Conservation (phyloP, 2,888 invertebrate species). For the Galeopsomyia nigrocyanea region DNA sequence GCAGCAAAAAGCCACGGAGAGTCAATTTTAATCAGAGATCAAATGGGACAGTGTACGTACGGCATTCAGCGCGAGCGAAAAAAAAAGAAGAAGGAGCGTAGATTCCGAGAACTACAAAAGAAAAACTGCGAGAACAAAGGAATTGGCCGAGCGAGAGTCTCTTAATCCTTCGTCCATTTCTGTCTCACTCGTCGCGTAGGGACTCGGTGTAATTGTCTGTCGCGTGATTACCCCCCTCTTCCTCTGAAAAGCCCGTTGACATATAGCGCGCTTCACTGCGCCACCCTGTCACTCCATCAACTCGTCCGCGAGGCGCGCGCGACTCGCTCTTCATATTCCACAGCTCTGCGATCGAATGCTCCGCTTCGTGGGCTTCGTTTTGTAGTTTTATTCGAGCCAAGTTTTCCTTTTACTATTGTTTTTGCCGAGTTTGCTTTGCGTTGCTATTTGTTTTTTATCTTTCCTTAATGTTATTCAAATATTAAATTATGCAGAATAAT, state of each 20-base stretch:
- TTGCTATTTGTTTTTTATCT: no score
- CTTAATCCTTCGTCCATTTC: constrained; percentile 58
- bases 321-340: constrained; percentile 34
- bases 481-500: no score
- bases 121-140: constrained; percentile 57
- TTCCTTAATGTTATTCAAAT: no score
- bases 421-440: no score
- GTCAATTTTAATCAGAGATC: constrained; percentile 48
- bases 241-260: constrained; percentile 10
- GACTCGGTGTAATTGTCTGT: constrained; percentile 59
- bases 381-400: neutral
- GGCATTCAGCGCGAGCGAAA: constrained; percentile 17
- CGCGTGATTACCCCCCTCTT: constrained; percentile 56
- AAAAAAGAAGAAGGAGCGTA: constrained; percentile 44
- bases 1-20: neutral
- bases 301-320: constrained; percentile 3
- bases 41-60: constrained; percentile 33
- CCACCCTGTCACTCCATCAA: constrained; percentile 37
- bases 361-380: constrained; percentile 9
- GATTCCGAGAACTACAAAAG: constrained; percentile 54
- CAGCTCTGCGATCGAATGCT: constrained; percentile 6
- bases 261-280: constrained; percentile 18
- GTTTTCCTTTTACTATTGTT: no score
- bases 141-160: constrained; percentile 52
- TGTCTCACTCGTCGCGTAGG: constrained; percentile 47